Evolutionary conservation across 2,113 vertebrate genomes (phyloP), one percentile per base, ranked within the genome.

Genomic region (Atlantisia rogersi): DNA sequence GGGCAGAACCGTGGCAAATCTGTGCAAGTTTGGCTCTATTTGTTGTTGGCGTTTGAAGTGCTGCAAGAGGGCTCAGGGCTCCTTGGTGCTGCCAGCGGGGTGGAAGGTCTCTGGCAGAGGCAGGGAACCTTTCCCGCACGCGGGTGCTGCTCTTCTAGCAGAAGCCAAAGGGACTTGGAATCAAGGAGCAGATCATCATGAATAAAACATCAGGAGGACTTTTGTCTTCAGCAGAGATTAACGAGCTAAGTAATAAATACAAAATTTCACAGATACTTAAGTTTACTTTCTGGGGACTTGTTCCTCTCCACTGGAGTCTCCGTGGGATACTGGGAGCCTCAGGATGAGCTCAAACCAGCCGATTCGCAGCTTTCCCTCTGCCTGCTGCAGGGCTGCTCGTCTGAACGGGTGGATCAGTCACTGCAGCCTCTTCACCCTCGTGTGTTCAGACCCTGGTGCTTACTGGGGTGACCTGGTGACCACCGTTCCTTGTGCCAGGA

Each of bases 221-320:
- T 74, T 86, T 83, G 88, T 81, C 70, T 83, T 84, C 77, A 64
- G 82, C 59, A 71, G 63, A 94, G 95, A 96, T 96, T 94, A 96
- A 97, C 90, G 91, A 94, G 89, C 94, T 77, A 62, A 56, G 79
- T 92, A 95, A 94, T 82, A 93, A 96, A 91, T 82, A 74, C 48
- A 64, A 22, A 81, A 93, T 96, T 94, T 94, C 85, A 96, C 79
- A 84, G 94, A 53, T 70, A 53, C 31, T 96, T 95, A 80, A 77
- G 79, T 94, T 95, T 67, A 9, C 63, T 95, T 97, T 83, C 92
- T 58, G 89, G 87, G 82, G 82, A 85, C 71, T 90, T 65, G 58
- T 63, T 92, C 63, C 53, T 95, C 81, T 94, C 81, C 9, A 5
- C 19, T 11, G 92, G 73, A 64, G 39, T 11, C 77, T 53, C 42